Evolutionary conservation across 1,140 invertebrate genomes (phyloP).

Genomic region (Hycleus phaleratus): DNA sequence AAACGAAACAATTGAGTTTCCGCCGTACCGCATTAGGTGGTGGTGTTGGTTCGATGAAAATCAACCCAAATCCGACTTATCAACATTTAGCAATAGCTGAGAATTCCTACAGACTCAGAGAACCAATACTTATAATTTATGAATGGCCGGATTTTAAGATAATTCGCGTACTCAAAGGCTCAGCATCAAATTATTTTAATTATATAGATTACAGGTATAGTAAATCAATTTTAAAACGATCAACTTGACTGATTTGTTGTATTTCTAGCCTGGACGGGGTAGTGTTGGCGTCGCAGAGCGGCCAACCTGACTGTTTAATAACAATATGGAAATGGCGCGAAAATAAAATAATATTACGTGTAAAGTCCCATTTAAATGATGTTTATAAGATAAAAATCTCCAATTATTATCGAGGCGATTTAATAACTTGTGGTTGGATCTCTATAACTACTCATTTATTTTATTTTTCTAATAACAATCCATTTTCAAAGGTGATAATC

Average conservation of each 20-base stretch:
- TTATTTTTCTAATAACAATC: slow-evolving; percentile 27
- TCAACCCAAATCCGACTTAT: slow-evolving; percentile 38
- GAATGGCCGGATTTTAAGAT: slow-evolving; percentile 71
- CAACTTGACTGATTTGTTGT: neutral
- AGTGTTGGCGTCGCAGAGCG: slow-evolving; percentile 73
- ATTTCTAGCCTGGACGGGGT: slow-evolving; percentile 62
- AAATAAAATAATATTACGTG: slow-evolving; percentile 62
- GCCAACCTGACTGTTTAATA: slow-evolving; percentile 75
- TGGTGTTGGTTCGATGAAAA: slow-evolving; percentile 71
- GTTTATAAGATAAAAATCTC: slow-evolving; percentile 76
- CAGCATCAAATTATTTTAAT: slow-evolving; percentile 59
- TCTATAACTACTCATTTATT: slow-evolving; percentile 35
- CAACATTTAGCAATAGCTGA: slow-evolving; percentile 47
- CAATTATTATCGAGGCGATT: slow-evolving; percentile 61
- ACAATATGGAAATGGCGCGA: slow-evolving; percentile 82
- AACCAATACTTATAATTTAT: slow-evolving; percentile 74
- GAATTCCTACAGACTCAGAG: slow-evolving; percentile 55
- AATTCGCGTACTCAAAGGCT: slow-evolving; percentile 67
- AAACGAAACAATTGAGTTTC: slow-evolving; percentile 56
- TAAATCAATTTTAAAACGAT: neutral
- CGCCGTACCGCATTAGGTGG: slow-evolving; percentile 62
- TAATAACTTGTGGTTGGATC: slow-evolving; percentile 56
- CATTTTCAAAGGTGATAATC: slow-evolving; percentile 45
- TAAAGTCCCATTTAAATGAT: slow-evolving; percentile 72
- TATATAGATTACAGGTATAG: slow-evolving; percentile 67